These are phyloP conservation scores for Campoplex capitator DNA, from an alignment of 2,888 invertebrate species.

Conservation along the genomic window DNA sequence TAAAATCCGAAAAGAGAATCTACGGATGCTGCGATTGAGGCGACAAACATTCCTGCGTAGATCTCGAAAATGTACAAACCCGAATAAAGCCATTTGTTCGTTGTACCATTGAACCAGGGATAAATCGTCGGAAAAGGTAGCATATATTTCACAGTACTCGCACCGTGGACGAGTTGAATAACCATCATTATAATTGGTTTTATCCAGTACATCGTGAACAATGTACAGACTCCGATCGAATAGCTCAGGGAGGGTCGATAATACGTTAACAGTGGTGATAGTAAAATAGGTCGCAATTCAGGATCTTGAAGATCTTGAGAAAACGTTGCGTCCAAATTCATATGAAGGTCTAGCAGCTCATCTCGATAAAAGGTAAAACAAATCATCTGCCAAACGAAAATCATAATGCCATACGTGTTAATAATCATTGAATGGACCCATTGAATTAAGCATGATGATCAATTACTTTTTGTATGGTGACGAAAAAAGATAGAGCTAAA, in stretches of 20 bases:
- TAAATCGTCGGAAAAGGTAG: slow-evolving; percentile 68
- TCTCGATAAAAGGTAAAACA: slow-evolving; percentile 50
- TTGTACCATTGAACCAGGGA: slow-evolving; percentile 62
- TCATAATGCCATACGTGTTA: too few species aligned
- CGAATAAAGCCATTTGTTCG: neutral
- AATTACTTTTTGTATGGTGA: too few species aligned
- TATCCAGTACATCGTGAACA: slow-evolving; percentile 47
- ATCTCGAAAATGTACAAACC: neutral
- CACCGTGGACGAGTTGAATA: slow-evolving; percentile 38
- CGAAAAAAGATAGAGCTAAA: too few species aligned
- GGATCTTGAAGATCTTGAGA: slow-evolving; percentile 43
- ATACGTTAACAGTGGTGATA: slow-evolving; percentile 43
- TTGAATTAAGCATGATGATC: too few species aligned
- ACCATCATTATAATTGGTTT: slow-evolving; percentile 63
- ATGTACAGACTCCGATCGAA: slow-evolving; percentile 33
- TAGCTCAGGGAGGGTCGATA: slow-evolving; percentile 29
- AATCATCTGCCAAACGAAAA: slow-evolving; percentile 20
- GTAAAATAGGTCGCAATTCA: slow-evolving; percentile 41
- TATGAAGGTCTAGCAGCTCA: slow-evolving; percentile 47
- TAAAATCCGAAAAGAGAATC: neutral
- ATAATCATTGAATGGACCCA: too few species aligned
- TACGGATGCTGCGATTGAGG: neutral
- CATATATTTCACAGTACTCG: slow-evolving; percentile 56
- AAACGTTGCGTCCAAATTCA: slow-evolving; percentile 48
- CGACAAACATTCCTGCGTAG: neutral